A percentile compares a stretch with the other conserved stretches of the same genome.
phyloP scores from a whole-genome alignment of 2,113 vertebrate species.

The Saguinus midas region DNA sequence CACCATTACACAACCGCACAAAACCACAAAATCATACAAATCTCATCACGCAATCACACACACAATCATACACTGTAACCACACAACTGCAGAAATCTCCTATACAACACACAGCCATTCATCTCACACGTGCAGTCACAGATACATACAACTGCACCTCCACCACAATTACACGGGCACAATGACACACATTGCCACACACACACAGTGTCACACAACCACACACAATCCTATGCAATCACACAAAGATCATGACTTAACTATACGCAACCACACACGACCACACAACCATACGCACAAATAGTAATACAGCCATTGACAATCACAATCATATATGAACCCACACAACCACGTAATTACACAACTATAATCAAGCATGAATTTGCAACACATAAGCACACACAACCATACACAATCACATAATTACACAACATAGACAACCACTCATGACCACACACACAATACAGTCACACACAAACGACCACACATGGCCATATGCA shows the following conservation, averaged over 20 bases:
- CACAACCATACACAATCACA: too few relatives aligned
- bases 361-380: not conserved
- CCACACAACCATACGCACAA: not conserved
- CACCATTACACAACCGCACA: not conserved
- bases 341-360: not conserved
- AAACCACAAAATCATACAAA: not conserved
- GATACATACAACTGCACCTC: not conserved
- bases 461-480: not conserved
- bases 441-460: not conserved
- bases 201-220: not conserved
- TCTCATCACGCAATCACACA: not conserved
- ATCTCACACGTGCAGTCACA: not conserved
- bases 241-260: not conserved
- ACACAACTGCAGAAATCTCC: not conserved
- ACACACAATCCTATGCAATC: not conserved
- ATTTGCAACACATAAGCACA: not conserved
- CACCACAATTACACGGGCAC: not conserved
- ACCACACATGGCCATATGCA: accelerated
- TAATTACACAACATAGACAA: not conserved
- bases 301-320: not conserved
- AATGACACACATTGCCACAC: not conserved
- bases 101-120: too few relatives aligned
- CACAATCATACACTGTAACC: not conserved
- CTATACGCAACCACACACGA: too few relatives aligned
- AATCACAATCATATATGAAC: not conserved